Conservation (phyloP, 2,113 vertebrate genomes). For the Scytalopus superciliaris region DNA sequence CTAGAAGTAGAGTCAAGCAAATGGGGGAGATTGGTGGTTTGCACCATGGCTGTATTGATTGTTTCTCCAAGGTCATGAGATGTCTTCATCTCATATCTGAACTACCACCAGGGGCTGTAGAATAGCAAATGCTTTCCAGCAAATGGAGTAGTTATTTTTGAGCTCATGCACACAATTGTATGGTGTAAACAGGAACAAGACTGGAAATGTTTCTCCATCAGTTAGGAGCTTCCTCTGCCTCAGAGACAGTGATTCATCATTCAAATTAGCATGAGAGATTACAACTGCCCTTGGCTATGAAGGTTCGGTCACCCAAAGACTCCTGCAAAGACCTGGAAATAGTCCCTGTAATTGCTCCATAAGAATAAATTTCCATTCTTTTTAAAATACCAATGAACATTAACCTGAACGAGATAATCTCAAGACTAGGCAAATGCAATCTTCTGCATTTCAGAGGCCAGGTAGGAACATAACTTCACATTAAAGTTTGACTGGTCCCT, state of each 20-base stretch:
- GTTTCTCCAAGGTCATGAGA: background rate
- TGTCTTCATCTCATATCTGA: background rate
- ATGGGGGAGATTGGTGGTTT: background rate
- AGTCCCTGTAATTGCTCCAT: background rate
- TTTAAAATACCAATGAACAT: background rate
- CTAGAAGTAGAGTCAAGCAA: background rate
- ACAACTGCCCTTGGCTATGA: background rate
- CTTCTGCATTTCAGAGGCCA: background rate
- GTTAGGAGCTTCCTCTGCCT: background rate
- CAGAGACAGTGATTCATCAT: background rate
- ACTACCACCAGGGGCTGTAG: background rate
- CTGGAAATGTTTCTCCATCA: background rate
- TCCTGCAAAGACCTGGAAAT: background rate
- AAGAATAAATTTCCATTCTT: background rate
- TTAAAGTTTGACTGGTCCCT: background rate
- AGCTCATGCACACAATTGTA: background rate
- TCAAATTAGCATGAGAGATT: background rate
- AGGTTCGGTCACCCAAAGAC: background rate
- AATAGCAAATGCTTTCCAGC: background rate
- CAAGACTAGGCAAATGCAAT: background rate
- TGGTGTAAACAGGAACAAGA: background rate
- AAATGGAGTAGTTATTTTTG: background rate
- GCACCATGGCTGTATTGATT: background rate
- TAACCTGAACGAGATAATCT: background rate
- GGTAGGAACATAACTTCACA: background rate